Base-by-base conservation (phyloP, 2,797 vertebrate genomes). In the Crypturellus tataupa region DNA sequence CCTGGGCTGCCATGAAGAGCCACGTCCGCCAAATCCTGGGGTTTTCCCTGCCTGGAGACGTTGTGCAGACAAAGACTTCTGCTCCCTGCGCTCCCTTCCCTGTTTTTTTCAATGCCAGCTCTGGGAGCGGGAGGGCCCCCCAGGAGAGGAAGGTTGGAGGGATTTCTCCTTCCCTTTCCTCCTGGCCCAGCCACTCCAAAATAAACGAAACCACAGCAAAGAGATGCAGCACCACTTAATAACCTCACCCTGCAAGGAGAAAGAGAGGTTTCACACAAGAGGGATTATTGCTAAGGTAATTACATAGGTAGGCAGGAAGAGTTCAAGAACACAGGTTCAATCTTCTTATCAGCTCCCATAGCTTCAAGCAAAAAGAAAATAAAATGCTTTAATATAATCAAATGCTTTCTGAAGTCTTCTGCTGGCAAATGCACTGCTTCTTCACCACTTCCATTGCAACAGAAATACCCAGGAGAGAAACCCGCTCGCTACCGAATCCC, bases 271-370 rank as follows among this genome's bases (percentile, higher is more conserved):
- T 93, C 93, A 87, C 18, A 88, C 73, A 65, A 59, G 85, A 86
- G 0, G 24, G 94, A 94, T 96, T 95, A 96, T 93, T 96, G 94
- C 96, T 94, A 94, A 94, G 89, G 83, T 96, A 96, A 96, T 96
- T 94, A 94, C 83, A 94, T 84, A 91, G 89, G 95, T 94, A 94
- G 91, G 65, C 72, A 94, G 87, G 91, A 94, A 94, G 80, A 90
- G 94, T 95, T 96, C 87, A 96, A 89, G 94, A 79, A 87, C 93
- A 95, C 89, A 95, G 94, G 89, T 79, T 91, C 93, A 91, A 91
- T 97, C 94, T 96, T 95, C 93, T 96, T 95, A 97, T 94, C 96
- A 68, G 90, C 72, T 91, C 87, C 87, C 89, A 93, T 96, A 86
- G 93, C 95, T 96, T 42, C 82, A 44, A 95, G 95, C 95, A 94